A percentile compares a stretch with the other conserved stretches of the same genome.
Evolutionary conservation across 2,113 vertebrate genomes (phyloP).

Genomic region (Oncorhynchus gorbuscha): DNA sequence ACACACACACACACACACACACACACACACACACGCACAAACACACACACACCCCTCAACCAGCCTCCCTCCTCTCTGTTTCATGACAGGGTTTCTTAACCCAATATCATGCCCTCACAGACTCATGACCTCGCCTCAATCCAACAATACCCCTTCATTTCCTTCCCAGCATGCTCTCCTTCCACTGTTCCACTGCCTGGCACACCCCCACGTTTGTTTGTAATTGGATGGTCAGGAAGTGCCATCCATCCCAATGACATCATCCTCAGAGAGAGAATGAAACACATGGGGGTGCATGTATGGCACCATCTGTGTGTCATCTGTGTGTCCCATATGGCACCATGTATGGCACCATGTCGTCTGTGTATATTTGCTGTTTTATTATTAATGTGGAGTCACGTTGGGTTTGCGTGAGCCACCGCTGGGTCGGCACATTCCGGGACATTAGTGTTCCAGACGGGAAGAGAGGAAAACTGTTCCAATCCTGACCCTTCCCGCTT

Average conservation of each 20-base stretch:
- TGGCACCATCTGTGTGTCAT: too few relatives aligned
- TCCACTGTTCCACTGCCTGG: conserved; percentile 25
- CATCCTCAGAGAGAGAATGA: too few relatives aligned
- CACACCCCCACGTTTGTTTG: conserved; percentile 36
- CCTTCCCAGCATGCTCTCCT: conserved; percentile 56
- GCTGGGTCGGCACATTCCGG: conserved; percentile 47
- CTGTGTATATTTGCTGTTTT: too few relatives aligned
- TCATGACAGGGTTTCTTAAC: conserved; percentile 29
- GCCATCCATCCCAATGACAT: not conserved
- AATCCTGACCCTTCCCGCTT: not conserved
- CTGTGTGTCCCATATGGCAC: too few relatives aligned
- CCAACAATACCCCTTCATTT: conserved; percentile 63
- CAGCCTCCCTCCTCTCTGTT: too few relatives aligned
- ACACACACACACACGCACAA: too few relatives aligned
- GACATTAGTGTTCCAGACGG: conserved; percentile 33
- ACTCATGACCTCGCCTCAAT: conserved; percentile 27
- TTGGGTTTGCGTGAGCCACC: not conserved
- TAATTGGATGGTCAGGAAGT: conserved; percentile 33
- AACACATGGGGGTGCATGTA: too few relatives aligned
- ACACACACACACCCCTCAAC: too few relatives aligned
- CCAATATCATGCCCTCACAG: conserved; percentile 56
- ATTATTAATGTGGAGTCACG: too few relatives aligned
- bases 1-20: not conserved
- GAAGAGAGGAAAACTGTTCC: not conserved
- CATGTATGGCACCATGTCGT: too few relatives aligned